Evolutionary conservation across 2,888 invertebrate genomes (phyloP).

Genomic region (Rhamnusium bicolor): DNA sequence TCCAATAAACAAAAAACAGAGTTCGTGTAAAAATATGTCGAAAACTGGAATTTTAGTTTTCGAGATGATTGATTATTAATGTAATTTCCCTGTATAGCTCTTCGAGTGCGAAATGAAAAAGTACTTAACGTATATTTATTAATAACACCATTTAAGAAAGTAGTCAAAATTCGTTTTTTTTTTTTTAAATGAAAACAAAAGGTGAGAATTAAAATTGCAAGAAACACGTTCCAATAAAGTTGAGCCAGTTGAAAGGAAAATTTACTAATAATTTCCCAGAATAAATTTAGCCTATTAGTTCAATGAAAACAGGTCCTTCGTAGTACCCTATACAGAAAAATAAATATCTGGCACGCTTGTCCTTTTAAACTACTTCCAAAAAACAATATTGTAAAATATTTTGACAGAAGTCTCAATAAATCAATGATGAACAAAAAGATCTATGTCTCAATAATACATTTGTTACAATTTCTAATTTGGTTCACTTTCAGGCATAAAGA

Average conservation of each 20-base stretch:
- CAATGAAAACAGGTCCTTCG: background rate
- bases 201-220: too few species aligned
- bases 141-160: too few species aligned
- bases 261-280: background rate
- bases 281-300: background rate
- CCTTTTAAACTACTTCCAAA: conserved; percentile 23
- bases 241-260: background rate
- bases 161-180: too few species aligned
- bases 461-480: conserved; percentile 24
- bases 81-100: too few species aligned
- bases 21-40: too few species aligned
- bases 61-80: too few species aligned
- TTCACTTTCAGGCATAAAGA: background rate
- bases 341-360: conserved; percentile 37
- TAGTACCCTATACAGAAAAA: conserved; percentile 9
- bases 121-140: too few species aligned
- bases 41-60: too few species aligned
- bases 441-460: conserved; percentile 12
- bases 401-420: conserved; percentile 40
- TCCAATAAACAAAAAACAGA: too few species aligned
- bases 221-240: too few species aligned
- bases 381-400: conserved; percentile 41
- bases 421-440: conserved; percentile 27
- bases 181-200: too few species aligned
- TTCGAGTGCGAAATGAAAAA: too few species aligned